These are phyloP conservation scores for Julus scanicus DNA, from an alignment of 2,888 invertebrate genomes.

Conservation along the genomic window DNA sequence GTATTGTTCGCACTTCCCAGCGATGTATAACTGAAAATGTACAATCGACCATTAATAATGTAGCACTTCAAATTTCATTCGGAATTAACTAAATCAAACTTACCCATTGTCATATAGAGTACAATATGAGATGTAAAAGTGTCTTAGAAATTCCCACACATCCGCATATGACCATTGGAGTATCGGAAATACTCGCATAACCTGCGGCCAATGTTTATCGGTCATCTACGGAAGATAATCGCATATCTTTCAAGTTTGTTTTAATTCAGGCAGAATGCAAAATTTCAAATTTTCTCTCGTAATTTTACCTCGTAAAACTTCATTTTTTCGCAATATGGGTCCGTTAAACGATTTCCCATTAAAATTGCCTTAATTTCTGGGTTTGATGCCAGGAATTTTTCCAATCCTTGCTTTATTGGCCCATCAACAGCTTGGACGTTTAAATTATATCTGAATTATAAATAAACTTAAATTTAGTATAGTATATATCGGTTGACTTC, in stretches of 20 bases:
- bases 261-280: too few species aligned
- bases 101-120: constrained; percentile 88
- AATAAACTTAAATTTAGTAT: background rate
- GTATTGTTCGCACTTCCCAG: constrained; percentile 86
- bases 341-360: constrained; percentile 91
- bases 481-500: too few species aligned
- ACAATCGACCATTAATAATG: constrained; percentile 24
- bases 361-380: constrained; percentile 81
- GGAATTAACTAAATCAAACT: background rate
- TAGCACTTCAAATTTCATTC: background rate
- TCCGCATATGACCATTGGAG: constrained; percentile 92
- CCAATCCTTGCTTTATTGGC: constrained; percentile 79
- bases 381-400: constrained; percentile 71
- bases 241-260: too few species aligned
- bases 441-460: constrained; percentile 74
- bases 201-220: constrained; percentile 88
- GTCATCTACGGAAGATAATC: constrained; percentile 69
- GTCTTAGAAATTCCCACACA: constrained; percentile 89
- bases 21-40: constrained; percentile 79
- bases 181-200: constrained; percentile 89
- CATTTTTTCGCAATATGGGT: constrained; percentile 81
- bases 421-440: constrained; percentile 76
- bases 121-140: constrained; percentile 87
- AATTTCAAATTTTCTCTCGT: background rate
- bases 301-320: constrained; percentile 75